Evolutionary conservation across 2,797 vertebrate species (phyloP), one percentile per base, ranked within the genome.

Genomic region (Danio kyathit): DNA sequence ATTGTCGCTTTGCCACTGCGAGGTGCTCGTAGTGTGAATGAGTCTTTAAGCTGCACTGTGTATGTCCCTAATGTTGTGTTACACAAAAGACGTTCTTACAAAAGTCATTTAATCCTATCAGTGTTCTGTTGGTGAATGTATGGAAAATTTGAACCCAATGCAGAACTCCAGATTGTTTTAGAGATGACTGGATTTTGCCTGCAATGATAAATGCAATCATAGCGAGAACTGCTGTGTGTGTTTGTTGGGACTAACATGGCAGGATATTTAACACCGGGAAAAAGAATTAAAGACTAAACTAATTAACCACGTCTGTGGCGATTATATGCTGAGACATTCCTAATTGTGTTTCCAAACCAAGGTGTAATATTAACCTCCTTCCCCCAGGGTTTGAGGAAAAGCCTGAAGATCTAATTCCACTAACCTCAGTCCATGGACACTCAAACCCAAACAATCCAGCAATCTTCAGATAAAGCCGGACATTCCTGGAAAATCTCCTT

Each of bases 401-500:
- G 29, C 41, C 59, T 46, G 11, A 65, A 70, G 48, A 80, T 81
- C 69, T 74, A 61, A 63, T 46, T 41, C 81, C 60, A 21, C 64
- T 84, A 56, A 83, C 79, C 61, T 65, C 59, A 29, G 43, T 44
- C 17, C 56, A 79, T 21, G 21, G 57, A 65, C 77, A 78, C 67
- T 71, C 59, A 70, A 74, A 87, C 78, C 64, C 61, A 81, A 86
- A 81, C 64, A 67, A 82, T 74, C 73, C 51, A 13, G 19, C 9
- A 86, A 80, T 88, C 85, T 82, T 61, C 41, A 86, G 77, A 79
- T 83, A 84, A 84, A 69, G 82, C 70, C 72, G 79, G 73, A 83
- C 78, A 65, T 86, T 86, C 70, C 76, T 46, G 82, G 80, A 86
- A 88, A 91, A 90, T 88, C 86, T 86, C 84, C 82, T 88, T 87